Evolutionary conservation across 2,797 vertebrate species (phyloP).

Genomic region (Chlorospingus semifuscus): DNA sequence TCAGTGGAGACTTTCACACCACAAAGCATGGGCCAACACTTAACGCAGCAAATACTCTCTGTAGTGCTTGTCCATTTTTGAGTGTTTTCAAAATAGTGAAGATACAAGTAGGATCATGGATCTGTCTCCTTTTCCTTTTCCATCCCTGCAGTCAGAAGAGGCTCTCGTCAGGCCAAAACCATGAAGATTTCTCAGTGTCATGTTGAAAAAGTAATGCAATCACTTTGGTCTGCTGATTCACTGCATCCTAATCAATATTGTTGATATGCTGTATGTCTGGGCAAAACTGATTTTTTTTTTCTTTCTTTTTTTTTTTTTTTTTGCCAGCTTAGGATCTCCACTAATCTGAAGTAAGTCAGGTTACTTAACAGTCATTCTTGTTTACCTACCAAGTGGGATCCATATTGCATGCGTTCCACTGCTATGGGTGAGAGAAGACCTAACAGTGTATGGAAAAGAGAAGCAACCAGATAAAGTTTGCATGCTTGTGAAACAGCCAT

Average conservation of each 20-base stretch:
- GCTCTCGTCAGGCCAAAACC: neutral
- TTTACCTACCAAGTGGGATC: neutral
- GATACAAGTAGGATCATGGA: rapidly evolving
- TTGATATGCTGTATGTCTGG: neutral
- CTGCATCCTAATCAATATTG: neutral
- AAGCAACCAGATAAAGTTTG: neutral
- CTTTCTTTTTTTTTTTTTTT: neutral
- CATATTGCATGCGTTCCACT: neutral
- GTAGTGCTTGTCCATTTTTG: neutral
- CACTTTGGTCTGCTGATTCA: neutral
- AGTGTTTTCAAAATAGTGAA: neutral
- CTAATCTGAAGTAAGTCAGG: neutral
- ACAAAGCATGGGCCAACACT: neutral
- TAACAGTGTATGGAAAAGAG: neutral
- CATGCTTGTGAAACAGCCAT: neutral
- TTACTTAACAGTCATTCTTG: neutral
- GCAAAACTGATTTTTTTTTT: neutral
- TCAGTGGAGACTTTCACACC: neutral
- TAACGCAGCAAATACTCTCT: neutral
- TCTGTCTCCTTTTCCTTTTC: neutral
- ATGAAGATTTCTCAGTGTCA: neutral
- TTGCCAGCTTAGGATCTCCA: neutral
- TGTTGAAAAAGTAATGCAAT: neutral
- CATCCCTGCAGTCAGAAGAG: neutral
- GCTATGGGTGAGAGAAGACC: neutral